Percentiles rank a stretch among this genome's conserved stretches.
Conservation (phyloP, 2,113 vertebrate genomes). For the Leiothrix lutea region DNA sequence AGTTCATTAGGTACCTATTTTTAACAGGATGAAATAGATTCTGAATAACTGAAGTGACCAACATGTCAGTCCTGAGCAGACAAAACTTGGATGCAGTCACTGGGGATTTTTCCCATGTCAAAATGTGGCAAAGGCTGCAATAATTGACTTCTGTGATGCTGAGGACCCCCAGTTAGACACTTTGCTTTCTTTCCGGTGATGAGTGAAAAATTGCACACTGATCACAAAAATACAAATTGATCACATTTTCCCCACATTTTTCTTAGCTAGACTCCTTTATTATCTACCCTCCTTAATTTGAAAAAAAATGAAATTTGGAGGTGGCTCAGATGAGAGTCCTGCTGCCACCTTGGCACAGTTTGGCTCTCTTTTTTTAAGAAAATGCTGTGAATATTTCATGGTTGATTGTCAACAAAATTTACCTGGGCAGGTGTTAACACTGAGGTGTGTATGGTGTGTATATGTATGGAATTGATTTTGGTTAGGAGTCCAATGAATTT, state of each 20-base stretch:
- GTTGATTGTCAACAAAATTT: not conserved
- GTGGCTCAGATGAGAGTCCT: not conserved
- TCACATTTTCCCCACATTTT: not conserved
- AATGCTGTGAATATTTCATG: not conserved
- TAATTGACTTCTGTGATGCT: not conserved
- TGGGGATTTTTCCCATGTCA: not conserved
- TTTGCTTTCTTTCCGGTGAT: not conserved
- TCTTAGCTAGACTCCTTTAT: not conserved
- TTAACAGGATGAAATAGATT: not conserved
- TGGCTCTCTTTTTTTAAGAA: not conserved
- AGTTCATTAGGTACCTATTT: not conserved
- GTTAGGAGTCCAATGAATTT: not conserved
- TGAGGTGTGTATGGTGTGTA: not conserved
- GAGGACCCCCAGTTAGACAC: not conserved
- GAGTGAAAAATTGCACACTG: not conserved
- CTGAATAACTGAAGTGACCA: not conserved
- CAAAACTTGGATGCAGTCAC: fast-evolving
- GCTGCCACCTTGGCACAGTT: not conserved
- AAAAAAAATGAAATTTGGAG: not conserved
- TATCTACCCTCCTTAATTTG: not conserved
- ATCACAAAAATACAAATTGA: not conserved
- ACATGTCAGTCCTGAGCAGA: not conserved
- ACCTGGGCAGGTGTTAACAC: not conserved
- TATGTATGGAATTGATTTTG: not conserved
- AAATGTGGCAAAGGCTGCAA: not conserved